Percentiles rank a stretch among this genome's conserved stretches.
Evolutionary conservation across 2,888 invertebrate species (phyloP).

Genomic region (Pammene fasciana): DNA sequence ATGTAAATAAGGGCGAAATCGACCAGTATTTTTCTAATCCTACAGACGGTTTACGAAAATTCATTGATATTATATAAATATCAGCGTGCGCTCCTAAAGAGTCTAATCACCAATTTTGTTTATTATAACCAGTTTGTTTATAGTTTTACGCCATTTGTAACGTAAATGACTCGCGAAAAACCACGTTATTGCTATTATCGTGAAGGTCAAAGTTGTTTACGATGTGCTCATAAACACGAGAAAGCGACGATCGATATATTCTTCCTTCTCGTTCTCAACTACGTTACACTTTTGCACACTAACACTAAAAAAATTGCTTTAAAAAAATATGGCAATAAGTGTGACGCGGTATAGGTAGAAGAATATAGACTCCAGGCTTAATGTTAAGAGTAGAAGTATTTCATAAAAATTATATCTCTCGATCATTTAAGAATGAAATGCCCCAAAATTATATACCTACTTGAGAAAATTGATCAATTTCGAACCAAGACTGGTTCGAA

Average conservation of each 20-base stretch:
- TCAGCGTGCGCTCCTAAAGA: not conserved
- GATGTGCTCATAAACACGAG: conserved; percentile 10
- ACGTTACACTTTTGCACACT: too few species aligned
- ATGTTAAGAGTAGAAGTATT: not conserved
- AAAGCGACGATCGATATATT: conserved; percentile 27
- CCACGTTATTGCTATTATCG: not conserved
- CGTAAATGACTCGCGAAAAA: conserved; percentile 23
- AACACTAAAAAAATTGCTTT: too few species aligned
- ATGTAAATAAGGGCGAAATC: too few species aligned
- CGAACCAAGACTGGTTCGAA: too few species aligned
- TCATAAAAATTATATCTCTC: not conserved
- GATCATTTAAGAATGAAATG: not conserved
- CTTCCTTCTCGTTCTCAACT: conserved; percentile 1
- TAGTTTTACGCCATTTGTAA: conserved; percentile 1
- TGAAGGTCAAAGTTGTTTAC: conserved; percentile 33
- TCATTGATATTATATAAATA: too few species aligned
- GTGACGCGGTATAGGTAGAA: too few species aligned
- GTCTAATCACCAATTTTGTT: not conserved
- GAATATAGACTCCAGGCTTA: not conserved
- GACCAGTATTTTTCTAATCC: too few species aligned
- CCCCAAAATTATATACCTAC: not conserved
- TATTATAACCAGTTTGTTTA: conserved; percentile 5
- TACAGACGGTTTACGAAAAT: too few species aligned
- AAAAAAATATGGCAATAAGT: too few species aligned
- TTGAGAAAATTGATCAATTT: not conserved